Evolutionary conservation across 2,797 vertebrate species (phyloP).

Genomic region (Amazona ochrocephala): DNA sequence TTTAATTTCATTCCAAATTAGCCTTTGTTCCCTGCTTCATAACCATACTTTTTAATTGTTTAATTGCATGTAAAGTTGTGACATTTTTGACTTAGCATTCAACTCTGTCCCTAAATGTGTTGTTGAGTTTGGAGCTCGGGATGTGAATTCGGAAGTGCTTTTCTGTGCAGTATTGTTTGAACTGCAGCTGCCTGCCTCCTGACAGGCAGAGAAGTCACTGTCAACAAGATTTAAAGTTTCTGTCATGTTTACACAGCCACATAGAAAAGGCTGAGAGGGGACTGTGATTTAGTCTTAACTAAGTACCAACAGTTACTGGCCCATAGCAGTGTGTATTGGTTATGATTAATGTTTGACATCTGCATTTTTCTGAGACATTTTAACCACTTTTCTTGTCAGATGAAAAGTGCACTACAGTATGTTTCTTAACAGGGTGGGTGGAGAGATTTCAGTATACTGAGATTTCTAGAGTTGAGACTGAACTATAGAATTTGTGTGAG

Average conservation of each 20-base stretch:
- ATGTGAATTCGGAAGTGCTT: neutral
- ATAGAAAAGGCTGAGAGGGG: constrained; percentile 12
- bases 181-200: constrained; percentile 13
- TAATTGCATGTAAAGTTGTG: neutral
- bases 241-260: constrained; percentile 47
- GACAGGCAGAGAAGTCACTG: constrained; percentile 41
- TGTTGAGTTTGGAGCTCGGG: neutral
- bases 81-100: constrained; percentile 18
- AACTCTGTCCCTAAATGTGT: neutral
- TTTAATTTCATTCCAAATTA: constrained; percentile 18
- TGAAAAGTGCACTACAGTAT: neutral
- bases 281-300: constrained; percentile 50
- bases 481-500: neutral
- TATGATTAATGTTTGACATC: constrained; percentile 61
- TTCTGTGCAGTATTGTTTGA: constrained; percentile 2
- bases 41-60: constrained; percentile 25
- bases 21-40: neutral
- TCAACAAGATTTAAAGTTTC: constrained; percentile 66
- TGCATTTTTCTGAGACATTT: constrained; percentile 40
- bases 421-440: neutral
- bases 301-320: constrained; percentile 38
- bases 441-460: neutral
- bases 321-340: neutral
- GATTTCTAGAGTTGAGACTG: neutral
- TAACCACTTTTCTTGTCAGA: constrained; percentile 29